A percentile compares a stretch with the other conserved stretches of the same genome.
These are phyloP conservation scores for Morinoia aosen DNA, from an alignment of 2,888 invertebrate genomes.

Conservation along the genomic window DNA sequence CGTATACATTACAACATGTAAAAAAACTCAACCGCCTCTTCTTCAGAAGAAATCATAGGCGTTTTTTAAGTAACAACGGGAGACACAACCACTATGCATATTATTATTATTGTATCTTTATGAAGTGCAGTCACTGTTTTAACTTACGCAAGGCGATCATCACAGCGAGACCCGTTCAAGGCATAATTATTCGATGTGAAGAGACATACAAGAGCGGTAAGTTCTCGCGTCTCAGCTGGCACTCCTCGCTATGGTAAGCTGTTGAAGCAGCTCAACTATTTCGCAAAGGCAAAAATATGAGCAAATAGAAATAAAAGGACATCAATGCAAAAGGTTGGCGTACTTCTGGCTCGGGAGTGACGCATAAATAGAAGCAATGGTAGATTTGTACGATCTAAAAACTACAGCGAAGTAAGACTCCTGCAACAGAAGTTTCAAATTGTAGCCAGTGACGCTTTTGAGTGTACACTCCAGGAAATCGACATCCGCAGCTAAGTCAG, in stretches of 20 bases:
- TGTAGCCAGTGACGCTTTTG: too few species aligned
- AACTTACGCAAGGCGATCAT: background rate
- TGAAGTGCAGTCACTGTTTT: background rate
- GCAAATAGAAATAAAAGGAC: background rate
- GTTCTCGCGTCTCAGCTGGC: background rate
- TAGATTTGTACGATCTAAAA: too few species aligned
- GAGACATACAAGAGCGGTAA: background rate
- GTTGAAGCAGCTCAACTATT: background rate
- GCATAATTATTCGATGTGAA: background rate
- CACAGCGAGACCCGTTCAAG: background rate
- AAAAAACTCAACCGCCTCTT: background rate
- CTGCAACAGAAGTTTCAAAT: too few species aligned
- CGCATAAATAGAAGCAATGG: too few species aligned
- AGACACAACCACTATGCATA: background rate
- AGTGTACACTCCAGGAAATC: too few species aligned
- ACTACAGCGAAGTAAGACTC: too few species aligned
- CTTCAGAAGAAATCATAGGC: background rate
- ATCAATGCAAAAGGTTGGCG: background rate
- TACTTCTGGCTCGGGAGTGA: too few species aligned
- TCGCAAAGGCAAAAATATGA: background rate
- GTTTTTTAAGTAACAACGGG: background rate
- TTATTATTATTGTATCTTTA: too few species aligned
- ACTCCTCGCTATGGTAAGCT: background rate
- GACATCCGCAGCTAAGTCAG: too few species aligned
- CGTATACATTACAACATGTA: background rate